These are phyloP conservation scores for Carcina quercana DNA, from an alignment of 2,888 invertebrate genomes.

Conservation along the genomic window DNA sequence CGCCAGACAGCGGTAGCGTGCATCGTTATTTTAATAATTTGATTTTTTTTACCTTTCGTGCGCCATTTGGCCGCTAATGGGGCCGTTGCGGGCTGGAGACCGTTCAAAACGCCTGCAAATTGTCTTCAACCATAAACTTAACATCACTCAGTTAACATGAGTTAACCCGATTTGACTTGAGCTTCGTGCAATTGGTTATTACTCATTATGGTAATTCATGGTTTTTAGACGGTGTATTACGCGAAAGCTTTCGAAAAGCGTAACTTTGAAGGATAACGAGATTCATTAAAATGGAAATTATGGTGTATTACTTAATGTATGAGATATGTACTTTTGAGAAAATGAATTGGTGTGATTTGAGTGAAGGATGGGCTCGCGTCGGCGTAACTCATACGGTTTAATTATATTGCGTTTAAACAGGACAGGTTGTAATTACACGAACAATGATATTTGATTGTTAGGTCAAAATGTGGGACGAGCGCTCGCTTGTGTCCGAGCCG, in stretches of 20 bases:
- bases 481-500: no score
- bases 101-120: conserved; percentile 49
- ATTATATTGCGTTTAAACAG: conserved; percentile 30
- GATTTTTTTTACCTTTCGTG: conserved; percentile 60
- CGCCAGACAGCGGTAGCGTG: conserved; percentile 55
- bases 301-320: conserved; percentile 17
- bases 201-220: conserved; percentile 62
- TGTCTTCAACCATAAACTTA: conserved; percentile 44
- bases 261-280: conserved; percentile 39
- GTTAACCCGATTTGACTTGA: conserved; percentile 53
- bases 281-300: conserved; percentile 42
- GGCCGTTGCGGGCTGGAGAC: conserved; percentile 43
- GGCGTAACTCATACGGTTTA: conserved; percentile 33
- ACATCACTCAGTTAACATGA: conserved; percentile 50
- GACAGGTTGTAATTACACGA: conserved; percentile 50
- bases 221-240: conserved; percentile 29
- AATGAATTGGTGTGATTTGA: conserved; percentile 26
- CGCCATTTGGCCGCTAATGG: conserved; percentile 65
- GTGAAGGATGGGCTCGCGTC: conserved; percentile 33
- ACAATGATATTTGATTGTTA: conserved; percentile 53
- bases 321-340: conserved; percentile 9
- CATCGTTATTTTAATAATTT: conserved; percentile 67
- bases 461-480: conserved; percentile 32
- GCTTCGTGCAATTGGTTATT: conserved; percentile 65
- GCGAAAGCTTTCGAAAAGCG: conserved; percentile 30